Base-by-base conservation (phyloP, 2,113 vertebrate species). In the Copsychus sechellarum region DNA sequence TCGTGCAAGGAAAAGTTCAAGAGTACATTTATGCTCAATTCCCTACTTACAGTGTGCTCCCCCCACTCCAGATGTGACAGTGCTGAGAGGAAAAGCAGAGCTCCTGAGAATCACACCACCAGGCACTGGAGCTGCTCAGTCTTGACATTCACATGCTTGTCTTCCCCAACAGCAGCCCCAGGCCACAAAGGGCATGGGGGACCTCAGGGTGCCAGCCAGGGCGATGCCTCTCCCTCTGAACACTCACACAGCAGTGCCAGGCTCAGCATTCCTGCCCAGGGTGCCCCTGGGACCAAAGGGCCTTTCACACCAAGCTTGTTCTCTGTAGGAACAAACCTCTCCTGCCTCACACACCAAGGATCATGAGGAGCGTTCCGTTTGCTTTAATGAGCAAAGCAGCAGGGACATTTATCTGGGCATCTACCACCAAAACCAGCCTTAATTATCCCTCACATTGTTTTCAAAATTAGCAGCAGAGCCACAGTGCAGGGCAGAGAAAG, bases 161-260 rank as follows among this genome's bases (percentile, higher is more conserved):
- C 42, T 22, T 61, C 14, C 58, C 15, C 9, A 6, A 11, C 2
- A 3, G 83, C 69, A 65, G 18, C 14, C 11, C 1, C 43, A 51
- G 24, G 12, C 31, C 33, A 8, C 0, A 0, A 0, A 0, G 6
- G 64, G 76, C 51, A 71, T 6, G 3, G 38, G n/a, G 51, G 9
- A 58, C 38, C 38, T 64, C 19, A 25, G 15, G 2, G n/a, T 81
- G 53, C 54, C 29, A 61, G 43, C 71, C 26, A 61, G 21, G 38
- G 0, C 3, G 69, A 45, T 6, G 2, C 21, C 28, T 70, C 53
- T 78, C 50, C 54, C 51, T 58, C 43, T 14, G 2, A 80, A 21
- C 5, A 1, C n/a, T 60, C 14, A 23, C 0, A 1, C 3, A 77
- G 17, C 0, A 0, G 71, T 5, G 3, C 26, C 42, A 28, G 43